Base-by-base conservation (phyloP, 2,888 invertebrate genomes). In the Syrphus vitripennis region DNA sequence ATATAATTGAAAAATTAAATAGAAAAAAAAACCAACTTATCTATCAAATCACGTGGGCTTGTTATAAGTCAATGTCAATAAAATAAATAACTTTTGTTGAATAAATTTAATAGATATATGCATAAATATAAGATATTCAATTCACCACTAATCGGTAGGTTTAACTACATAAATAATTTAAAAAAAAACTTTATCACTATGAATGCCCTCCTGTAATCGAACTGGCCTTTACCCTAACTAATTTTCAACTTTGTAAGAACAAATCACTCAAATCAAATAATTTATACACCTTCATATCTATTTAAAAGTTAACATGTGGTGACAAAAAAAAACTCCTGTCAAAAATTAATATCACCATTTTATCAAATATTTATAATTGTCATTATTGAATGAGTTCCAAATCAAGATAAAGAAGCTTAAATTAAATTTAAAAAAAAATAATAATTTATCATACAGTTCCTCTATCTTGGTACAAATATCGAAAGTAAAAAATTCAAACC, bases 61-160 rank as follows among this genome's bases (percentile, higher is more conserved):
- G 7, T 21, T 59, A 37, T 21, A 59, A 37, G 19, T 59, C 34
- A 59, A 59, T 59, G 59, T 37, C 59, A 37, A 59, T 59, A 59
- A 37, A 57, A 57, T 31, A 59, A 21, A 59, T 37, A 59, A 1
- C 6, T 37, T 37, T 21, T 21, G 21, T 21, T 21, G 37, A 59
- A 21, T 59, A 37, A 37, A 37, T 34, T 59, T 24, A 19, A 0
- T n/a, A n/a, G n/a, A n/a, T n/a, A n/a, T n/a, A n/a, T n/a, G n/a
- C n/a, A n/a, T n/a, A n/a, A n/a, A n/a, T n/a, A n/a, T n/a, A n/a
- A n/a, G n/a, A n/a, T 37, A 21, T 59, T 16, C 6, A 37, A 4
- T 31, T 16, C n/a, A 19, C 19, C 34, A 14, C 21, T 21, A 21
- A 57, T 19, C 14, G 26, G 29, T 55, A 2, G 16, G 10, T 55